Conservation (phyloP, 2,797 vertebrate species). For the Syngnathus acus region DNA sequence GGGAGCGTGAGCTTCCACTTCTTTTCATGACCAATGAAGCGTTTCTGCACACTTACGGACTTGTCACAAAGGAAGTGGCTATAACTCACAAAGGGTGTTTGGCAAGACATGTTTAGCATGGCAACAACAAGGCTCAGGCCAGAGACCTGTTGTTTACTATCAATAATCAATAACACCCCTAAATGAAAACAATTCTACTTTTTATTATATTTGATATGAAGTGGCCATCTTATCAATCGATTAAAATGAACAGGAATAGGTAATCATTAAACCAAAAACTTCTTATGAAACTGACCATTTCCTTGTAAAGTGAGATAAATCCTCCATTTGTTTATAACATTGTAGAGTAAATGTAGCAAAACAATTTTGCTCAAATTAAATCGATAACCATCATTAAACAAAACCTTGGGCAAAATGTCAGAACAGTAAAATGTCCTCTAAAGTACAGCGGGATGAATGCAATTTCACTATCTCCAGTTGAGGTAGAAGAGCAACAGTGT, state of each 20-base stretch:
- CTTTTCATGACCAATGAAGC: constrained; percentile 25
- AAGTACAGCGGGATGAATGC: not conserved
- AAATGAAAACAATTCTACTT: not conserved
- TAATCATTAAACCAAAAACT: not conserved
- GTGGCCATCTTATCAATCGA: not conserved
- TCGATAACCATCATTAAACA: not conserved
- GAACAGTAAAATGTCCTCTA: not conserved
- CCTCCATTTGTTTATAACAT: not conserved
- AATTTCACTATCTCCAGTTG: too few species aligned
- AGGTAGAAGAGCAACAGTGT: not conserved
- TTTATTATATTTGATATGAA: not conserved
- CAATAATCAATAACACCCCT: not conserved
- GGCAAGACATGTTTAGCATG: constrained; percentile 1
- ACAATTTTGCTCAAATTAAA: not conserved
- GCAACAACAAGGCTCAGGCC: not conserved
- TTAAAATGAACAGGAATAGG: not conserved
- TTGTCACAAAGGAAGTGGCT: not conserved
- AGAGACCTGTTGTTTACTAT: not conserved
- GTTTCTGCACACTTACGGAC: constrained; percentile 12
- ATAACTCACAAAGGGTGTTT: not conserved
- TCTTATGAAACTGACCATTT: not conserved
- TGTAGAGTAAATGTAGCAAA: not conserved
- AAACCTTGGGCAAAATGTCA: not conserved
- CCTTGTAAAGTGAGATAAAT: not conserved
- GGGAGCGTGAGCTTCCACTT: constrained; percentile 10